Percentiles rank a stretch among this genome's conserved stretches.
Evolutionary conservation across 2,797 vertebrate species (phyloP).

Genomic region (Tangara arthus): DNA sequence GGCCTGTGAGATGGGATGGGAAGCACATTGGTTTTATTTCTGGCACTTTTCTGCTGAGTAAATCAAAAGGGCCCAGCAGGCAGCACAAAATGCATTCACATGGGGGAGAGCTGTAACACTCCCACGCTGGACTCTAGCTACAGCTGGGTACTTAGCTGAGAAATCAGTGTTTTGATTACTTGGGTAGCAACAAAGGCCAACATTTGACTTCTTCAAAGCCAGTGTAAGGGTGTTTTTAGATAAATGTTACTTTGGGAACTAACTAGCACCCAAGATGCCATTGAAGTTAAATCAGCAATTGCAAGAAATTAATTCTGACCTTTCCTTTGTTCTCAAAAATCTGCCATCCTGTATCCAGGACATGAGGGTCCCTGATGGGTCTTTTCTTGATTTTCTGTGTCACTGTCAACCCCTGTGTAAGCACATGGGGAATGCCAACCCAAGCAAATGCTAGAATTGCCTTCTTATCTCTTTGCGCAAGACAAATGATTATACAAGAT

Average conservation of each 20-base stretch:
- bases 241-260: background rate
- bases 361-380: background rate
- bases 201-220: background rate
- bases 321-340: conserved; percentile 35
- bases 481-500: background rate
- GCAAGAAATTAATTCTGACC: conserved; percentile 29
- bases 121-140: background rate
- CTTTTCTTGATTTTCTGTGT: background rate
- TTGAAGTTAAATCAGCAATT: background rate
- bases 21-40: background rate
- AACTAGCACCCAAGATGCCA: background rate
- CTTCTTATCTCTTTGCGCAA: background rate
- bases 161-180: background rate
- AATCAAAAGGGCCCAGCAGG: background rate
- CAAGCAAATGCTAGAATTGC: background rate
- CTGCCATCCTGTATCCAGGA: background rate
- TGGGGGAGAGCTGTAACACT: background rate
- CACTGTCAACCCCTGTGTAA: background rate
- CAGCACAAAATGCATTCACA: fast-evolving
- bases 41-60: background rate
- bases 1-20: background rate
- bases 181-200: background rate
- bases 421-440: background rate
- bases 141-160: background rate
- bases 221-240: background rate